Conservation (phyloP, 2,888 invertebrate genomes). For the Eledone cirrhosa region DNA sequence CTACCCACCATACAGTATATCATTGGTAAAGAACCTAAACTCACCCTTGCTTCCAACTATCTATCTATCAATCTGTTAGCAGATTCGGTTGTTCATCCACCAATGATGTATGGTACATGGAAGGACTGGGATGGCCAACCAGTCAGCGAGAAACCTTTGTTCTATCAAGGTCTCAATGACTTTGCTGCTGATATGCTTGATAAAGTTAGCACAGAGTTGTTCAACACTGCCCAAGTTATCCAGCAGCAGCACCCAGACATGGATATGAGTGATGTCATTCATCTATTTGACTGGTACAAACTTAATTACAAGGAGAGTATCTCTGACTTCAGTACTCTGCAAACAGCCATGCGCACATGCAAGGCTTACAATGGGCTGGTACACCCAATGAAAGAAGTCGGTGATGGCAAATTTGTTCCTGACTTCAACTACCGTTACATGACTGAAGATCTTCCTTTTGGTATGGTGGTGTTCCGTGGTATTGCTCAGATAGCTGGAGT, state of each 20-base stretch:
- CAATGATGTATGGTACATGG: slow-evolving; percentile 41
- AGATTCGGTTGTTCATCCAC: slow-evolving; percentile 36
- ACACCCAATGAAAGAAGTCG: slow-evolving; percentile 41
- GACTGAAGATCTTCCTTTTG: slow-evolving; percentile 52
- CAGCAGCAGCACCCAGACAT: slow-evolving; percentile 37
- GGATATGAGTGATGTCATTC: slow-evolving; percentile 42
- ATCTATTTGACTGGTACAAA: slow-evolving; percentile 47
- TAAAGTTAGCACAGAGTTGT: slow-evolving; percentile 35
- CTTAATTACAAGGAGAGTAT: slow-evolving; percentile 47
- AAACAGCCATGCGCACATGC: slow-evolving; percentile 46
- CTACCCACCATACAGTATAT: slow-evolving; percentile 24
- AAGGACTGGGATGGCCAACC: slow-evolving; percentile 40
- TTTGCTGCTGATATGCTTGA: slow-evolving; percentile 35
- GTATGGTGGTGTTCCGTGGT: slow-evolving; percentile 50
- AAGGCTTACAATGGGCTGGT: slow-evolving; percentile 45
- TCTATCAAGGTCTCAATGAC: slow-evolving; percentile 40
- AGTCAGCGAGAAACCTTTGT: slow-evolving; percentile 38
- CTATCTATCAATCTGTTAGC: slow-evolving; percentile 36
- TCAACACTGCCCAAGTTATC: slow-evolving; percentile 34
- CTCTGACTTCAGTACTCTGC: slow-evolving; percentile 41
- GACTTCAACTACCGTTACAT: slow-evolving; percentile 45
- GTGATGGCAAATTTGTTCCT: slow-evolving; percentile 37
- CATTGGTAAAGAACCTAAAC: slow-evolving; percentile 23
- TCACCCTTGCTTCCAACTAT: slow-evolving; percentile 31
- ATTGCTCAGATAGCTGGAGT: slow-evolving; percentile 46